phyloP scores from a whole-genome alignment of 2,113 vertebrate species.

The Entelurus aequoreus region DNA sequence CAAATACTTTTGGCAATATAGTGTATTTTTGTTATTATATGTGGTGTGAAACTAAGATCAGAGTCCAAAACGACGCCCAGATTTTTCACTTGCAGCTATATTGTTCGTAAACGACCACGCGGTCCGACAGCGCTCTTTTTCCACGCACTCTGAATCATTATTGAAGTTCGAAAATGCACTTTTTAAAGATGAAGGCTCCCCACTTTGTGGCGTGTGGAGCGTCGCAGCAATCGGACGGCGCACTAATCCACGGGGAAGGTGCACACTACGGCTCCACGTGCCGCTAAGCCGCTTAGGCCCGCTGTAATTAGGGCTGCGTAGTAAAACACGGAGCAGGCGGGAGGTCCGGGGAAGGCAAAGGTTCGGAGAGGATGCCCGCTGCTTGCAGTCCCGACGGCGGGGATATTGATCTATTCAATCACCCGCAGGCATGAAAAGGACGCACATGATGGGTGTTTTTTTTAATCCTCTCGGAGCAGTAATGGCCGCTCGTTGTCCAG shows the following conservation, averaged over 20 bases:
- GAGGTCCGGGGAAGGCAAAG: constrained; percentile 8
- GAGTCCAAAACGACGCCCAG: no score
- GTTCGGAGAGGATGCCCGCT: constrained; percentile 1
- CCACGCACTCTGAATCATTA: no score
- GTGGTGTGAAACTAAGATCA: no score
- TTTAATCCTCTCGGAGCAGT: neutral
- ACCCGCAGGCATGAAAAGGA: constrained; percentile 1
- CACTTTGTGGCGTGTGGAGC: constrained; percentile 21
- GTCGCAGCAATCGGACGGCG: constrained; percentile 27
- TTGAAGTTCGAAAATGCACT: no score
- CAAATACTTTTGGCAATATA: no score
- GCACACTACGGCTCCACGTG: constrained; percentile 69
- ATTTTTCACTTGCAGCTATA: no score
- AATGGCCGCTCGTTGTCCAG: constrained; percentile 9
- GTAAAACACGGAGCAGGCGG: constrained; percentile 56
- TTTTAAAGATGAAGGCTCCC: neutral
- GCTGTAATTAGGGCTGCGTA: constrained; percentile 65
- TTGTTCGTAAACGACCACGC: no score
- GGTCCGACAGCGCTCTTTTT: no score
- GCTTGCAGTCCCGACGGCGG: no score
- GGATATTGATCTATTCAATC: neutral
- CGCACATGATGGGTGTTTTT: constrained; percentile 10
- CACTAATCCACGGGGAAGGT: constrained; percentile 58
- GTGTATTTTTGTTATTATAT: no score
- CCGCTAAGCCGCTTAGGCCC: constrained; percentile 73